Evolutionary conservation across 2,888 invertebrate species (phyloP).

Genomic region (Andrena dorsata): DNA sequence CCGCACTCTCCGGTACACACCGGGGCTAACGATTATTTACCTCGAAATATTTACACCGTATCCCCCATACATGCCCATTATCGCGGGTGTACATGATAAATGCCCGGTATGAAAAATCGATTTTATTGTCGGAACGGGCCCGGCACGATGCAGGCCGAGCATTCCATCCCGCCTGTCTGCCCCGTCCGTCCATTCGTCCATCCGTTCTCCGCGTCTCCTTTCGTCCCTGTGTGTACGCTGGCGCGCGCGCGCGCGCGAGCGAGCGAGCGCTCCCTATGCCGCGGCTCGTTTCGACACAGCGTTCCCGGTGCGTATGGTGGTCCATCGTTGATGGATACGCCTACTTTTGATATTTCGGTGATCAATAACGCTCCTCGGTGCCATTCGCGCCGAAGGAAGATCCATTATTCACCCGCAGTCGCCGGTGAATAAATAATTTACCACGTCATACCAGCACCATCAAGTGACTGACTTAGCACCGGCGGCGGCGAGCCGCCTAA

Average conservation of each 20-base stretch:
- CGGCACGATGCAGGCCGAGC: conserved; percentile 48
- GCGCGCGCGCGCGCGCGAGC: conserved; percentile 28
- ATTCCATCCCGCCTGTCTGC: conserved; percentile 64
- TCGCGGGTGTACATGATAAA: conserved; percentile 72
- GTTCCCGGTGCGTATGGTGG: conserved; percentile 61
- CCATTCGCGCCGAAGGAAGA: conserved; percentile 74
- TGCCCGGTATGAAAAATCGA: conserved; percentile 74
- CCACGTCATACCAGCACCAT: conserved; percentile 78
- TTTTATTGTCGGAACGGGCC: conserved; percentile 71
- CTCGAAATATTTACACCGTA: conserved; percentile 73
- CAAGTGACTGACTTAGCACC: conserved; percentile 71
- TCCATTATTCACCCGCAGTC: conserved; percentile 81
- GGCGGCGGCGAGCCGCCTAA: conserved; percentile 58
- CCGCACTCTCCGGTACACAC: conserved; percentile 60
- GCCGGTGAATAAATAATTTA: conserved; percentile 83
- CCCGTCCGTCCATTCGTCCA: conserved; percentile 30
- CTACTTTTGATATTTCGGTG: conserved; percentile 82
- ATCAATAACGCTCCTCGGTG: conserved; percentile 80
- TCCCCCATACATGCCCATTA: conserved; percentile 70
- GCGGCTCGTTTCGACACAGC: conserved; percentile 51
- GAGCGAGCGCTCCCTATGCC: not conserved
- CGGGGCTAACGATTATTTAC: conserved; percentile 72
- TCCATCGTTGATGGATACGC: conserved; percentile 80
- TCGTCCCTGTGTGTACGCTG: conserved; percentile 12
- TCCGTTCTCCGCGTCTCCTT: conserved; percentile 34